Evolutionary conservation across 2,113 vertebrate genomes (phyloP), one percentile per base, ranked within the genome.

Genomic region (Podilymbus podiceps): DNA sequence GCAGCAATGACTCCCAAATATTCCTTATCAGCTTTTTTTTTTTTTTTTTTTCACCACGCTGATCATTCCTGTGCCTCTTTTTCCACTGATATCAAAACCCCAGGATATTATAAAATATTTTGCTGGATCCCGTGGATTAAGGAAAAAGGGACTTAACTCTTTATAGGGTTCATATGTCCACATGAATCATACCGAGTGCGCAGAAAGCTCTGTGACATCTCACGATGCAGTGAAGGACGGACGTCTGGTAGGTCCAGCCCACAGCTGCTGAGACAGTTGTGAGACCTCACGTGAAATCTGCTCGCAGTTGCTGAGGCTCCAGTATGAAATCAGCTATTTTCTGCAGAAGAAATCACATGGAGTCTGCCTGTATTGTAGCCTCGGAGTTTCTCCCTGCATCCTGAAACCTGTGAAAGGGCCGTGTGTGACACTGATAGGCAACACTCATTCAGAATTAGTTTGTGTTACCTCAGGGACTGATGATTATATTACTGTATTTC

Each of bases 61-160:
- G 6, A n/a, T 23, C 9, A 35, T 56, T 85, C 46, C 30, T 67
- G 24, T 50, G 17, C 21, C n/a, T 56, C 30, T 67, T 72, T n/a
- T 82, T 46, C 33, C 71, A 50, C 27, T 46, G 67, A 35, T 75
- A 2, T 16, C 42, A 72, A 60, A 84, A 25, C 2, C 5, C 17
- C 0, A 0, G 11, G 33, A 22, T 58, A 6, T 0, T 44, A 8
- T 27, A 22, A 60, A 50, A 42, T 25, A 53, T 58, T 88, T 76
- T 53, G 44, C 47, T 3, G 4, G 8, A 74, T n/a, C 16, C 33
- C 4, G 11, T 55, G 20, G 22, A 58, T 35, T 69, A 87, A 82
- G 14, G 40, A 16, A 60, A 69, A 53, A 68, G 9, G 20, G 16
- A 47, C 25, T 49, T 60, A 19, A 5, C 6, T 49, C 24, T 82